A percentile compares a stretch with the other conserved stretches of the same genome.
These are phyloP conservation scores for Hypselothyrea guttata DNA, from an alignment of 2,888 invertebrate species.

Conservation along the genomic window DNA sequence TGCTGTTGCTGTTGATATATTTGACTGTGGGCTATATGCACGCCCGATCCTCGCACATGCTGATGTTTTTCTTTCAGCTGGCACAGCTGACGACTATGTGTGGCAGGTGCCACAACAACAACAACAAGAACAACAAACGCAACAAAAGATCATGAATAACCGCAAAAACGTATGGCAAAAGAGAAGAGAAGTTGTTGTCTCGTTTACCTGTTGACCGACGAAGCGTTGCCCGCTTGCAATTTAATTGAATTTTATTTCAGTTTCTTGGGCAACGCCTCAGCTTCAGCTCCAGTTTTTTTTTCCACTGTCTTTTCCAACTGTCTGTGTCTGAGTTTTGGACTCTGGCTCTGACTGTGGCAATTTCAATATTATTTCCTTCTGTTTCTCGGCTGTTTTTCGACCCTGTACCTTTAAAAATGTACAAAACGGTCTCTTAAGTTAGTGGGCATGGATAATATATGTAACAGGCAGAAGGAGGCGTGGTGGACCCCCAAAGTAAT, in stretches of 20 bases:
- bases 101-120: constrained; percentile 67
- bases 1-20: constrained; percentile 28
- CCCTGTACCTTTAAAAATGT: too few species aligned
- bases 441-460: too few species aligned
- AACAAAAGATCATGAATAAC: constrained; percentile 32
- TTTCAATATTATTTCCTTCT: constrained; percentile 48
- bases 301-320: too few species aligned
- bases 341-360: constrained; percentile 39
- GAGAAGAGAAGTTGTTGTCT: constrained; percentile 6
- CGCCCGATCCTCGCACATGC: constrained; percentile 53
- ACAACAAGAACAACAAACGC: constrained; percentile 10
- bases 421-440: too few species aligned
- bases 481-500: too few species aligned
- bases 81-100: constrained; percentile 68
- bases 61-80: constrained; percentile 27
- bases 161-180: constrained; percentile 31
- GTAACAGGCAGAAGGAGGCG: too few species aligned
- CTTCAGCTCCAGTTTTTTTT: background rate
- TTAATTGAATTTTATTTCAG: constrained; percentile 74
- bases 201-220: constrained; percentile 51
- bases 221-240: constrained; percentile 63
- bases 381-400: constrained; percentile 4
- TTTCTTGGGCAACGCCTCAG: constrained; percentile 64
- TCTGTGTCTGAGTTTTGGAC: constrained; percentile 1
- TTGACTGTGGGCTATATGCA: constrained; percentile 43